Conservation (phyloP, 2,113 vertebrate genomes). For the Ptychochromis oligacanthus region DNA sequence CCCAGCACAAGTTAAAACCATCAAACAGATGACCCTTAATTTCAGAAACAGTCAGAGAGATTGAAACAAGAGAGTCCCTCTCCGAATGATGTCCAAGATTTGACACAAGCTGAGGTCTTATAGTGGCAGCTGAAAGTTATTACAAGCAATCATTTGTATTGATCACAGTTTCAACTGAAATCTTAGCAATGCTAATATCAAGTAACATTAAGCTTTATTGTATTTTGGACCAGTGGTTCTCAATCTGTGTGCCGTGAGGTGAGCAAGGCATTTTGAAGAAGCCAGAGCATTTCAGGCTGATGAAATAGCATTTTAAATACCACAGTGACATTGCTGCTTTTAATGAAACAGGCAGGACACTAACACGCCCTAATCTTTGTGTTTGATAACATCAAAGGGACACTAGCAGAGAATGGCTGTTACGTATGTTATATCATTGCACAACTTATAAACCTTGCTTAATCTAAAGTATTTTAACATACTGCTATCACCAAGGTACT, state of each 20-base stretch:
- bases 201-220: background rate
- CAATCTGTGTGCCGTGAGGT: background rate
- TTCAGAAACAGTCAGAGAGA: background rate
- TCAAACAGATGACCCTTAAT: background rate
- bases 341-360: background rate
- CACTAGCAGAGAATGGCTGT: too few species aligned
- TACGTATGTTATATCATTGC: too few species aligned
- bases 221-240: background rate
- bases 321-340: background rate
- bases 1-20: background rate
- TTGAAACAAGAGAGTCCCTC: background rate
- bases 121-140: rapidly evolving
- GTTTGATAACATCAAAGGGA: too few species aligned
- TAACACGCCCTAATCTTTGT: too few species aligned
- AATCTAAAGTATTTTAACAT: too few species aligned
- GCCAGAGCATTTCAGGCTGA: background rate
- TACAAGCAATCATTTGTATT: rapidly evolving
- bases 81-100: background rate
- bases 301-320: background rate
- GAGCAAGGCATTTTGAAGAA: background rate
- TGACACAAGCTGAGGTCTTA: background rate
- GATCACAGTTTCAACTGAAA: background rate
- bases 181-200: background rate
- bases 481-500: too few species aligned
- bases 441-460: too few species aligned